Evolutionary conservation across 1,140 invertebrate genomes (phyloP), one percentile per base, ranked within the genome.

Genomic region (Dendrolimus punctatus): DNA sequence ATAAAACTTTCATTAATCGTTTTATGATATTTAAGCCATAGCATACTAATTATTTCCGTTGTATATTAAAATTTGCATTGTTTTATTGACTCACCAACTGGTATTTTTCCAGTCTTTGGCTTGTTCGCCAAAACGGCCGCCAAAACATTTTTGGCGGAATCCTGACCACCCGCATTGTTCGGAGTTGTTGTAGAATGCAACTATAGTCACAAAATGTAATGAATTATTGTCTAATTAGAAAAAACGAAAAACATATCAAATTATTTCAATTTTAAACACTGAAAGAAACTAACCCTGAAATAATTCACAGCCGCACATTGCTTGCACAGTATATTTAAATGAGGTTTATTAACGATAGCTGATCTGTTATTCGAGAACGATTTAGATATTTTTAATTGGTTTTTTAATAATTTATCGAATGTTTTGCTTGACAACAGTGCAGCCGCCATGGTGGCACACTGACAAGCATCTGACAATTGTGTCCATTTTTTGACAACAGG

Each of bases 51-150:
- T 23, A 7, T 40, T 5, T 40, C 36, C 5, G n/a, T 49, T 40
- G 23, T 6, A 9, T 40, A 49, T 5, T 49, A 40, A 6, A 5
- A 6, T 23, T 48, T 36, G 44, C 9, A 44, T 7, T 47, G 8
- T 9, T 39, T 49, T 53, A 43, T 48, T 8, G 36, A 70, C 81
- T 78, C 74, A 87, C 87, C 86, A 71, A 80, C 74, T 59, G 83
- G 80, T 62, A 86, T 85, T 81, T 86, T 87, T 39, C 77, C 78
- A 58, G 76, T 80, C 72, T 86, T 87, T n/a, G 81, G 82, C 71
- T 75, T 83, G 66, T 85, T 87, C 53, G 75, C 76, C 69, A 88
- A 80, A 51, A 87, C 80, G 8, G 81, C 80, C 55, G 87, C 82
- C 65, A 88, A 71, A 49, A 88, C 77, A 80, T 86, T 86, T 76